Conservation (phyloP, 2,888 invertebrate genomes). For the Cryptophagus acutangulus region DNA sequence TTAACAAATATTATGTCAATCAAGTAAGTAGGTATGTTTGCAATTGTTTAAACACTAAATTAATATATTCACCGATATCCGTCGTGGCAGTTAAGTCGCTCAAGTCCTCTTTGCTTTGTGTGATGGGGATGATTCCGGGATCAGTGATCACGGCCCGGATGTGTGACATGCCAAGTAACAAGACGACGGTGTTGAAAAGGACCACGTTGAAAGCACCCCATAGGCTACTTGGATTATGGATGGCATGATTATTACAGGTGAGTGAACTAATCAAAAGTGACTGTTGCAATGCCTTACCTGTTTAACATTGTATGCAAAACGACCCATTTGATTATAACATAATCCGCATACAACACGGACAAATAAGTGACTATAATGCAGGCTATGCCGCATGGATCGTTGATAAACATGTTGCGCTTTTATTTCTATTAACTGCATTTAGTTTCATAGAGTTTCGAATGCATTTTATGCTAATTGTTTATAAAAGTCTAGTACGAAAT, state of each 20-base stretch:
- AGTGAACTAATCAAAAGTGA: not conserved
- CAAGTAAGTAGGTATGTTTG: too few relatives aligned
- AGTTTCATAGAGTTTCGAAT: too few relatives aligned
- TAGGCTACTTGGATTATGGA: conserved; percentile 54
- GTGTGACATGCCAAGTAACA: conserved; percentile 71
- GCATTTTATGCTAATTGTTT: too few relatives aligned
- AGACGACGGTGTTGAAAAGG: conserved; percentile 71
- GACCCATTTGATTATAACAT: conserved; percentile 80
- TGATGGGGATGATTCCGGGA: conserved; percentile 80
- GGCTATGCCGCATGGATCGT: conserved; percentile 79
- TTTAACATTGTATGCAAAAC: conserved; percentile 74
- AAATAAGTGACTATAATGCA: conserved; percentile 76
- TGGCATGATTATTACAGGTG: conserved; percentile 1
- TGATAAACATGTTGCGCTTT: conserved; percentile 74
- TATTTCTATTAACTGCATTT: too few relatives aligned
- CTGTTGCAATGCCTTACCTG: conserved; percentile 53
- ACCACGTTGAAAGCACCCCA: conserved; percentile 80
- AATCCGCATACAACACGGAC: conserved; percentile 80
- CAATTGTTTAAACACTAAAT: not conserved
- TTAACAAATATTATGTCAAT: too few relatives aligned
- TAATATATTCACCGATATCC: too few relatives aligned
- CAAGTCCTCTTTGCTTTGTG: conserved; percentile 68
- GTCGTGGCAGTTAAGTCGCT: too few relatives aligned
- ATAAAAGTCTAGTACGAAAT: too few relatives aligned
- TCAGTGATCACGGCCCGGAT: conserved; percentile 83